Evolutionary conservation across 2,113 vertebrate species (phyloP), one percentile per base, ranked within the genome.

Genomic region (Pelecanus crispus): DNA sequence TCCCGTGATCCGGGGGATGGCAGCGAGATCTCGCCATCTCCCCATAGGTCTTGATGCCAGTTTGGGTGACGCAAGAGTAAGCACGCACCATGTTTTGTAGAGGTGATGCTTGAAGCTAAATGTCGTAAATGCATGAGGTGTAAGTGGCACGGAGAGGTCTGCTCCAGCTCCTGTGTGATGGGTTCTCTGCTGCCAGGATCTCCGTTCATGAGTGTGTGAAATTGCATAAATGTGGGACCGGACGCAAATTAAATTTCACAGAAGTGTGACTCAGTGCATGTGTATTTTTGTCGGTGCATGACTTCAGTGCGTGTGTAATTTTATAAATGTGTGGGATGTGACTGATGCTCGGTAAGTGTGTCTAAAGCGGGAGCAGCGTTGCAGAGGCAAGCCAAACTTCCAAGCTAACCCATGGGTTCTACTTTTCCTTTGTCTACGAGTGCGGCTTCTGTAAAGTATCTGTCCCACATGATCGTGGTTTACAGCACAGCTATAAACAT

Each of bases 401-500:
- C 65, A 6, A 65, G 56, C 36, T 19, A 90, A 71, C 31, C 49
- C 94, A 19, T 1, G 28, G 65, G 28, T 90, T 92, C 81, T 42
- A 38, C 65, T 78, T 90, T 26, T 11, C 65, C 65, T 91, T 67
- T 91, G 89, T 75, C 87, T 93, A 8, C 2, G 4, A 87, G 52
- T 3, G 12, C 8, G 0, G 91, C 87, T 93, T 56, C 92, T 72
- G 91, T 81, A 65, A 42, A 6, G 45, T 81, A 74, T 94, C 94
- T 95, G 86, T 91, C 95, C 95, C 86, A 34, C 93, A 66, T 92
- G 95, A 90, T 34, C 2, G 2, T 91, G 84, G 91, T 95, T 97
- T 94, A 97, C 92, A 94, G 93, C 92, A 61, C 3, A 5, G 86
- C 94, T 81, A 90, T 92, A 95, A 97, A 96, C 83, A 89, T 94